A percentile compares a stretch with the other conserved stretches of the same genome.
These are phyloP conservation scores for Gracilinanus agilis DNA, from an alignment of 2,113 vertebrate genomes.

Conservation along the genomic window DNA sequence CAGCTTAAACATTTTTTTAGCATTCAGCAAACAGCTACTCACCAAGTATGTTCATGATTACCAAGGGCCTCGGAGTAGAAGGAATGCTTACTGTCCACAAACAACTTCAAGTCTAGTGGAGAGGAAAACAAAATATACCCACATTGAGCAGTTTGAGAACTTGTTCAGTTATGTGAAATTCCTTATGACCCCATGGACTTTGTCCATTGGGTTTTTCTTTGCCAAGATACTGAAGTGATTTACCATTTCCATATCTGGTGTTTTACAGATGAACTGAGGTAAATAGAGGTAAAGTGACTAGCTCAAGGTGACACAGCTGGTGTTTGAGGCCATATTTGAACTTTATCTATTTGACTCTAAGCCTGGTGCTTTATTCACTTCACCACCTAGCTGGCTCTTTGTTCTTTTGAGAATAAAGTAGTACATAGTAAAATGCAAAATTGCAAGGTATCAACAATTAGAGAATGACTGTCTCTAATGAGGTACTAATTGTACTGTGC, in stretches of 20 bases:
- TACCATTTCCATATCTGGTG: background rate
- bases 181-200: too few species aligned
- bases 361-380: background rate
- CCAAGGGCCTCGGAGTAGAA: background rate
- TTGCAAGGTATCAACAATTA: conserved; percentile 11
- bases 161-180: too few species aligned
- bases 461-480: conserved; percentile 8
- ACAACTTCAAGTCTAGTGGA: background rate
- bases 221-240: background rate
- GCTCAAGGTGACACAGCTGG: background rate
- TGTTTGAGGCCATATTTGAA: background rate
- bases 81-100: fast-evolving
- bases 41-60: background rate
- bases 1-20: background rate
- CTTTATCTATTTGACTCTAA: background rate
- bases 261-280: background rate
- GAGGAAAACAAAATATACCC: background rate
- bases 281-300: background rate
- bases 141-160: background rate
- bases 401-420: background rate
- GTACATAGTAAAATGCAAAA: background rate
- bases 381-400: background rate
- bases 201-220: background rate
- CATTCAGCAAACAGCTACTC: background rate
- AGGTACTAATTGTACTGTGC: conserved; percentile 17